These are phyloP conservation scores for Schrankia costaestrigalis DNA, from an alignment of 2,888 invertebrate genomes.

Conservation along the genomic window DNA sequence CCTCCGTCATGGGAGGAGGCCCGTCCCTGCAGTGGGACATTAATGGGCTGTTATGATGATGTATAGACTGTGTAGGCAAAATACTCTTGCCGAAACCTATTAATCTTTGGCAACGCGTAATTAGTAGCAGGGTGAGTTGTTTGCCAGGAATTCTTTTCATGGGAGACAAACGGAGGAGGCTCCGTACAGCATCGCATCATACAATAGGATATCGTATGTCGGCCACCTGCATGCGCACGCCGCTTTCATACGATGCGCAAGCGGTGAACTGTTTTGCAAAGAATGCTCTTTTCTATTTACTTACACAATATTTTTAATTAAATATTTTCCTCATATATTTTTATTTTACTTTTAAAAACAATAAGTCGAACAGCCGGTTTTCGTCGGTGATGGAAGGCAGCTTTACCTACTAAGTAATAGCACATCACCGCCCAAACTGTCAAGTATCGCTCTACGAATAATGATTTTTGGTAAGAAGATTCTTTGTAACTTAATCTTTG, in stretches of 20 bases:
- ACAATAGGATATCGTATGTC: slow-evolving; percentile 77
- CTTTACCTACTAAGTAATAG: too few relatives aligned
- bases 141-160: slow-evolving; percentile 75
- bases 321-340: too few relatives aligned
- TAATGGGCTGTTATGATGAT: too few relatives aligned
- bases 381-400: too few relatives aligned
- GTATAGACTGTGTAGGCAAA: slow-evolving; percentile 14
- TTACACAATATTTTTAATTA: neutral
- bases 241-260: slow-evolving; percentile 40
- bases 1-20: too few relatives aligned
- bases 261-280: slow-evolving; percentile 24
- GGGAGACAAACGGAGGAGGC: slow-evolving; percentile 69
- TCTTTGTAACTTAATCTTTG: too few relatives aligned
- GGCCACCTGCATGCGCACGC: slow-evolving; percentile 76
- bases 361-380: too few relatives aligned
- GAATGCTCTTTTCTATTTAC: slow-evolving; percentile 17
- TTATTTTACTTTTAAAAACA: too few relatives aligned
- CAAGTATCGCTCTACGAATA: too few relatives aligned
- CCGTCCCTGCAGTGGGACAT: too few relatives aligned
- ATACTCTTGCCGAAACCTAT: neutral
- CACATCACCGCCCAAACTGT: too few relatives aligned
- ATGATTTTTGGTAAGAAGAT: too few relatives aligned
- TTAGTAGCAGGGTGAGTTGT: slow-evolving; percentile 75
- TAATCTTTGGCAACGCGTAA: slow-evolving; percentile 64
- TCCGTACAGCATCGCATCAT: slow-evolving; percentile 47